Evolutionary conservation across 2,888 invertebrate species (phyloP), one percentile per base, ranked within the genome.

Genomic region (Crossocerus cetratus): DNA sequence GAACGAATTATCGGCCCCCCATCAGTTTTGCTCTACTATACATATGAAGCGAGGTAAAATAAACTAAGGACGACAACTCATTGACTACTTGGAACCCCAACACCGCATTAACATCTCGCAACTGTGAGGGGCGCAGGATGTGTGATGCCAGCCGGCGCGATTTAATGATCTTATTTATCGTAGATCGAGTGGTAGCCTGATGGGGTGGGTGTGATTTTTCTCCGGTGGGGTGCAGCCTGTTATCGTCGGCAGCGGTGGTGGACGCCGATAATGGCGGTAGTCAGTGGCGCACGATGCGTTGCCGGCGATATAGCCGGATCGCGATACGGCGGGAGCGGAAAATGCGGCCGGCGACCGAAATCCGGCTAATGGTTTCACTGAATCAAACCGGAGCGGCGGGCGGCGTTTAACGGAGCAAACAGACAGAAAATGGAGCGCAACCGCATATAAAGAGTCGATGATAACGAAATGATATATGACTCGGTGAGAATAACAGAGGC

Each of bases 371-470:
- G 87, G 86, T 84, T 84, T 85, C 85, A 88, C 84, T 88, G 88
- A 88, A 88, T 88, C 88, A 88, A 86, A 85, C 76, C 83, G 70
- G 78, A 66, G 70, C 32, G 32, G 32, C 32, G 32, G 32, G 82
- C 65, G 82, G 76, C 87, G 85, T 87, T 87, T 87, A 87, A 86
- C 87, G 85, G 87, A 88, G 88, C 88, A 90, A 90, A 90, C 90
- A 88, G 89, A 90, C 88, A 89, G 90, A 90, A 90, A 90, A 90
- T 90, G 89, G 89, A 89, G 89, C 89, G 87, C 90, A 86, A 88
- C 89, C 90, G 89, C 90, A 88, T 89, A 90, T 90, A 90, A 90
- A 90, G 90, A 90, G 90, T 89, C 90, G 90, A 90, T 90, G 90
- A 90, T 90, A 90, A 90, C 90, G 89, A 87, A 88, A 89, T 90